Percentiles rank a stretch among this genome's conserved stretches.
phyloP scores from a whole-genome alignment of 2,888 invertebrate genomes.

The Agapetus fuscipes region DNA sequence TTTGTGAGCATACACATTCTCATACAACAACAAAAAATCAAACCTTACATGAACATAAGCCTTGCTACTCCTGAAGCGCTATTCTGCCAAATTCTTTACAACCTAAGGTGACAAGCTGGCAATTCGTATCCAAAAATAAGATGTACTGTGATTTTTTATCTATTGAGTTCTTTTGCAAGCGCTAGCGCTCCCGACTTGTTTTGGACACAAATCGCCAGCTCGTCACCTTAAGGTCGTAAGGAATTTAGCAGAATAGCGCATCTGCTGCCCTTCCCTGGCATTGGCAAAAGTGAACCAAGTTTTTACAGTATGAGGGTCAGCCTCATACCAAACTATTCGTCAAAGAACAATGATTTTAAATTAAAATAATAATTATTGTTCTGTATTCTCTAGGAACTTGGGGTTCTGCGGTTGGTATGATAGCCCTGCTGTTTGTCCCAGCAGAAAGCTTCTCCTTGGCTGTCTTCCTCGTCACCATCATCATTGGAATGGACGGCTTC shows the following conservation, averaged over 20 bases:
- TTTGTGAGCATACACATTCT: not conserved
- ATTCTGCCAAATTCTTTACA: too few relatives aligned
- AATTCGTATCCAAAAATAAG: too few relatives aligned
- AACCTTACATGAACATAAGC: too few relatives aligned
- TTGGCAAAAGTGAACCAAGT: too few relatives aligned
- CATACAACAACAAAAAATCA: not conserved
- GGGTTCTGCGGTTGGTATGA: constrained; percentile 52
- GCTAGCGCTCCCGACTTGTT: too few relatives aligned
- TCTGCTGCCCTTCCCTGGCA: not conserved
- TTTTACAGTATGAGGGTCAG: too few relatives aligned
- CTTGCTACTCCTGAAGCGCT: too few relatives aligned
- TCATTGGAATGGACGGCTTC: constrained; percentile 56
- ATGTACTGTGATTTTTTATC: not conserved
- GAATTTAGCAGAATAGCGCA: not conserved
- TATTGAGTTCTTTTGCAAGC: too few relatives aligned
- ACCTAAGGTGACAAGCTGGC: too few relatives aligned
- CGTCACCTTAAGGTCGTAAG: too few relatives aligned
- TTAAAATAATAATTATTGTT: not conserved
- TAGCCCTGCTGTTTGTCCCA: constrained; percentile 43
- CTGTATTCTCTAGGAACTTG: constrained; percentile 40
- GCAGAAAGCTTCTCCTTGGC: constrained; percentile 31
- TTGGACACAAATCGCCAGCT: too few relatives aligned
- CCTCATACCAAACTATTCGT: too few relatives aligned
- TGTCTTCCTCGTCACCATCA: constrained; percentile 50
- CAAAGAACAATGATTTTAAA: not conserved